Base-by-base conservation (phyloP, 2,113 vertebrate species). In the Dasyprocta punctata region DNA sequence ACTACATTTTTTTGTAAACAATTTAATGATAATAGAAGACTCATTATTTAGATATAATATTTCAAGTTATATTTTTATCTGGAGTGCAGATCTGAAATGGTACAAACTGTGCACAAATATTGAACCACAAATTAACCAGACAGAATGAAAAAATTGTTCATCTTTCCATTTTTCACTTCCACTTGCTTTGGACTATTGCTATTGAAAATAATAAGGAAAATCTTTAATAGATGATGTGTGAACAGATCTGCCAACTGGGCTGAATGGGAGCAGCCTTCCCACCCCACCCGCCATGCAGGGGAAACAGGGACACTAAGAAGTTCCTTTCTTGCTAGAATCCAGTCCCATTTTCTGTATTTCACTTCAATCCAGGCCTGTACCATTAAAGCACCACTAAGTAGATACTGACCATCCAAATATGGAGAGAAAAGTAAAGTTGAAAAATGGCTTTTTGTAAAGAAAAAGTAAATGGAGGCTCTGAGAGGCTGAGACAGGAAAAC, bases 11-110 rank as follows among this genome's bases (percentile, higher is more conserved):
- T 69, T 67, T 16, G n/a, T 77, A 97, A 94, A 97, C 93, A 92
- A 96, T 95, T 97, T 97, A 98, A 94, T 91, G 58, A 89, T 14
- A 26, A 83, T 0, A 92, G 61, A 95, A 95, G 36, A 82, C 49
- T n/a, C 82, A n/a, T n/a, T n/a, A 47, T 78, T 90, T 95, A 93
- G 85, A 96, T 24, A 87, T 12, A 87, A 0, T 58, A 92, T 96
- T 90, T 94, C 71, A 93, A 93, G 71, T 92, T 81, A 19, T 89
- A 47, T 75, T 81, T 95, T 77, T 86, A 36, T 36, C 38, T 89
- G 36, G 47, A 94, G 26, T 82, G 95, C 65, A 93, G 10, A 86
- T 82, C 44, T 83, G n/a, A 94, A 83, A 33, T 84, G 61, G 83
- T 89, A 82, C 65, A 87, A 89, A 92, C 0, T 86, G 49, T 58